These are phyloP conservation scores for Muntiacus reevesi DNA, from an alignment of 2,113 vertebrate genomes.

Conservation along the genomic window DNA sequence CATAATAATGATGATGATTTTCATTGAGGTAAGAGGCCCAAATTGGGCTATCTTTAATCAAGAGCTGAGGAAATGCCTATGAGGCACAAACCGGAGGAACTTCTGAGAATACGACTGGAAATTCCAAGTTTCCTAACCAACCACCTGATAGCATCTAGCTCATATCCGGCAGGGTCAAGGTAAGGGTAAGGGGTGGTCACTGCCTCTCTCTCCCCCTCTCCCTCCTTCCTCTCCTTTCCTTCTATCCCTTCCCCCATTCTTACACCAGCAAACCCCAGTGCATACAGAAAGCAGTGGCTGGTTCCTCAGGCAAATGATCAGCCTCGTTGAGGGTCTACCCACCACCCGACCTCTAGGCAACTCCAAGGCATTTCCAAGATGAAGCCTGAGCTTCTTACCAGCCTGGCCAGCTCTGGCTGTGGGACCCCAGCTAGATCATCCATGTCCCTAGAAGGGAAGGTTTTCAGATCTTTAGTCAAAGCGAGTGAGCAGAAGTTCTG, in stretches of 20 bases:
- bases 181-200: neutral
- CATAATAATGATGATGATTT: slow-evolving; percentile 4
- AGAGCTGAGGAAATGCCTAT: neutral
- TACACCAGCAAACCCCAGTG: neutral
- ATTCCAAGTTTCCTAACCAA: neutral
- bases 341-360: neutral
- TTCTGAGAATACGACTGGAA: neutral
- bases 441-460: slow-evolving; percentile 16
- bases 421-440: neutral
- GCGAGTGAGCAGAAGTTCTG: slow-evolving; percentile 48
- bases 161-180: neutral
- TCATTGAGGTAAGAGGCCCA: neutral
- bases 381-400: neutral
- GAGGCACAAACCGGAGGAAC: neutral
- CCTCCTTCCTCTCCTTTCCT: too few species aligned
- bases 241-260: neutral
- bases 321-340: neutral
- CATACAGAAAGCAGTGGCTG: neutral
- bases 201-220: too few species aligned
- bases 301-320: neutral
- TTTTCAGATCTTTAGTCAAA: slow-evolving; percentile 73
- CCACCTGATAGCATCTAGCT: neutral
- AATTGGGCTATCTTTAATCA: slow-evolving; percentile 19
- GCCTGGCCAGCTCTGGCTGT: neutral
- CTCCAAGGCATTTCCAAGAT: neutral